These are phyloP conservation scores for Liasis olivaceus DNA, from an alignment of 2,797 vertebrate species.

Conservation along the genomic window DNA sequence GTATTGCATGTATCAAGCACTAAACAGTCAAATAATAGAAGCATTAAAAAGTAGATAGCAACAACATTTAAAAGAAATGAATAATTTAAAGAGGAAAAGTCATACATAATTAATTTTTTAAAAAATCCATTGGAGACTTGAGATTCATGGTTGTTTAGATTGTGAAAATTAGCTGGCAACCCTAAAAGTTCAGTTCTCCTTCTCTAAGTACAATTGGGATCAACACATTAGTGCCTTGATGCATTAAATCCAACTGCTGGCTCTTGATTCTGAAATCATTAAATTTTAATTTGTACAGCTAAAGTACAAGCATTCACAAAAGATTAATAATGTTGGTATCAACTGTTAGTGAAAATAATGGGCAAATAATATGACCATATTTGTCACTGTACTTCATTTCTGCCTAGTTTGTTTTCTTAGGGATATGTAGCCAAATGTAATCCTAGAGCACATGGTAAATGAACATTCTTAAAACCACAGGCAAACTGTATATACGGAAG, in stretches of 20 bases:
- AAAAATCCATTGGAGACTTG: constrained; percentile 63
- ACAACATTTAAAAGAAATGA: constrained; percentile 62
- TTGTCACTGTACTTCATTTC: constrained; percentile 60
- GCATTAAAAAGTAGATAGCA: constrained; percentile 68
- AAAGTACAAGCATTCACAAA: constrained; percentile 73
- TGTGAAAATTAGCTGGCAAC: constrained; percentile 62
- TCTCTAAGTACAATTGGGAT: constrained; percentile 67
- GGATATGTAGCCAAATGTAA: constrained; percentile 51
- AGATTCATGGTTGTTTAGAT: constrained; percentile 69
- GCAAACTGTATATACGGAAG: constrained; percentile 55
- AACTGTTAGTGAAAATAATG: constrained; percentile 69
- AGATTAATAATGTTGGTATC: constrained; percentile 70
- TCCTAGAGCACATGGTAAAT: constrained; percentile 23
- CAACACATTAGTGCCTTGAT: constrained; percentile 70
- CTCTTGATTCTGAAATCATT: constrained; percentile 68
- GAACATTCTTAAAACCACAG: constrained; percentile 48
- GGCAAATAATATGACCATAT: constrained; percentile 57
- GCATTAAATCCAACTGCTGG: constrained; percentile 54
- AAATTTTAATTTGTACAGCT: constrained; percentile 72
- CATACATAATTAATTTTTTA: constrained; percentile 75
- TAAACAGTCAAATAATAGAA: constrained; percentile 50
- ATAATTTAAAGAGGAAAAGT: constrained; percentile 75
- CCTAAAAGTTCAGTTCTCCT: constrained; percentile 53
- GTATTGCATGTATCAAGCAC: constrained; percentile 59
- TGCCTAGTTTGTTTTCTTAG: constrained; percentile 44